Conservation (phyloP, 2,113 vertebrate species). For the Potamarius usumacintae region DNA sequence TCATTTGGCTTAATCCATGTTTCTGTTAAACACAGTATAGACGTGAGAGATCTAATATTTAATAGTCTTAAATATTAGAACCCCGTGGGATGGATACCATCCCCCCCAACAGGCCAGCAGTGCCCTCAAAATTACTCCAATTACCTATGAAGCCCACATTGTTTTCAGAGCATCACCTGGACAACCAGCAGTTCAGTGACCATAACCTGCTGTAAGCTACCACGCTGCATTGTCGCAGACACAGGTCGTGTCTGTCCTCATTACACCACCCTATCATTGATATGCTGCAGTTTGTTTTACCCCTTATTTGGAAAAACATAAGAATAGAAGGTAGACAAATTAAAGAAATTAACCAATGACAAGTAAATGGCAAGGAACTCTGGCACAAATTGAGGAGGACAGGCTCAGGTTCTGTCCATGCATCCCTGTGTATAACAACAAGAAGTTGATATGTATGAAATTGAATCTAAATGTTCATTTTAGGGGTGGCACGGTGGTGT, state of each 20-base stretch:
- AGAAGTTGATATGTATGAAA: background rate
- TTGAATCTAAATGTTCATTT: background rate
- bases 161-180: too few species aligned
- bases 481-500: background rate
- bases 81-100: too few species aligned
- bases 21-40: too few species aligned
- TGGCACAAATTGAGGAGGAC: background rate
- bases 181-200: too few species aligned
- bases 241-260: background rate
- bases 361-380: background rate
- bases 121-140: too few species aligned
- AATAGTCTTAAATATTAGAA: too few species aligned
- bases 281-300: background rate
- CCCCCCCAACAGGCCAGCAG: too few species aligned
- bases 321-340: background rate
- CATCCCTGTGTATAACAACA: background rate
- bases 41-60: too few species aligned
- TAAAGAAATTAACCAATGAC: background rate
- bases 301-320: background rate
- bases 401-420: background rate
- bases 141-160: too few species aligned
- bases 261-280: background rate
- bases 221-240: too few species aligned
- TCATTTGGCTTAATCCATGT: too few species aligned
- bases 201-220: too few species aligned